These are phyloP conservation scores for Corticium candelabrum DNA, from an alignment of 37 sponge, comb jelly and placozoan genomes.

Conservation along the genomic window DNA sequence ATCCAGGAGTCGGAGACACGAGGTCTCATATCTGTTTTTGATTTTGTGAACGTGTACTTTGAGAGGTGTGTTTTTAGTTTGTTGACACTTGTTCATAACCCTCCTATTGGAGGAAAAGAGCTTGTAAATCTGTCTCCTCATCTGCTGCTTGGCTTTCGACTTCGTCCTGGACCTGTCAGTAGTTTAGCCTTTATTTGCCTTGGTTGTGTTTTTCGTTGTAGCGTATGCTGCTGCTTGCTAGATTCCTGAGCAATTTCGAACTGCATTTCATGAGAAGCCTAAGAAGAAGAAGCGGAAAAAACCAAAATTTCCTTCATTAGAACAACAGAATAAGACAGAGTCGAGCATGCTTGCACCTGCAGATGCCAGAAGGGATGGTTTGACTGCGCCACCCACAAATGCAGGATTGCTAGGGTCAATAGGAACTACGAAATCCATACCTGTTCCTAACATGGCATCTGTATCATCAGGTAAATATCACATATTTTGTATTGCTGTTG, in stretches of 20 bases:
- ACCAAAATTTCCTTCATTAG: not conserved
- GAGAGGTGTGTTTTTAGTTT: constrained; percentile 19
- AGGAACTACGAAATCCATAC: too few species aligned
- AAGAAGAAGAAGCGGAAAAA: constrained; percentile 1
- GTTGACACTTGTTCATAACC: constrained; percentile 45
- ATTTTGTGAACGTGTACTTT: not conserved
- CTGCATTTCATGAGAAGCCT: not conserved
- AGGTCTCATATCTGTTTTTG: constrained; percentile 15
- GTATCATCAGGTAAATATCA: too few species aligned
- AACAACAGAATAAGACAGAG: not conserved
- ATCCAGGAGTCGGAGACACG: constrained; percentile 18
- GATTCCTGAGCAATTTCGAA: constrained; percentile 2
- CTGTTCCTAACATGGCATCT: too few species aligned
- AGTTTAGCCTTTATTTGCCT: not conserved
- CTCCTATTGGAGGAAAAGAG: constrained; percentile 51
- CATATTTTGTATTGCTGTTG: too few species aligned
- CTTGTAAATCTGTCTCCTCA: constrained; percentile 45
- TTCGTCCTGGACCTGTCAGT: constrained; percentile 51
- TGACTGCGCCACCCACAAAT: too few species aligned
- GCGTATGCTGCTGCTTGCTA: too few species aligned
- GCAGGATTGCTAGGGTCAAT: too few species aligned
- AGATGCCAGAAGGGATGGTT: too few species aligned
- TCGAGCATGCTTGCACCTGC: not conserved
- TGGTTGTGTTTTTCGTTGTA: not conserved
- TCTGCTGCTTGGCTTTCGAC: constrained; percentile 55